Evolutionary conservation across 2,113 vertebrate genomes (phyloP), one percentile per base, ranked within the genome.

Genomic region (Hydrolagus affinis): DNA sequence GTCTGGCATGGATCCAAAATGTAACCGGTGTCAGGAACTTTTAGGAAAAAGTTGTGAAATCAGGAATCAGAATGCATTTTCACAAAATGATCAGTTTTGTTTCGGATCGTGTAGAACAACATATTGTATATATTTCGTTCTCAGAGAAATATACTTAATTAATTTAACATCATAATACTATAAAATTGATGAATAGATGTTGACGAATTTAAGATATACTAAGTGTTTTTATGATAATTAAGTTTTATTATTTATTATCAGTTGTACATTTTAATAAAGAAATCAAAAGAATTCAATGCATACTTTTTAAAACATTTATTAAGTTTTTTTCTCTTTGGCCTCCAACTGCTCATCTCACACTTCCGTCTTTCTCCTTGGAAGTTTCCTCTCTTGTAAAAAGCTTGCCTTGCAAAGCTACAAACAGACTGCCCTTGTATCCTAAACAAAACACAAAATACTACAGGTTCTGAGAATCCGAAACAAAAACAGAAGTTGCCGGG

Each of bases 1-100:
- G 89, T 76, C 85, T 89, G 56, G 66, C 75, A 2, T 93, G 92
- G 92, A 91, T 93, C 73, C 87, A 88, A 86, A 75, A 30, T 3
- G 62, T 91, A 86, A 91, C 87, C 0, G n/a, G 88, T 0, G n/a
- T 90, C 59, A 86, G 72, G 23, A 87, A 85, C 19, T 11, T 86
- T 66, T 86, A 64, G 44, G 70, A 59, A 73, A 60, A 60, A 10
- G 32, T 83, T 19, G 30, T 15, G 77, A 17, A 83, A 8, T 12
- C 8, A 66, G 60, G 21, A 66, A 4, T 2, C 66, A 25, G 66
- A 83, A 77, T 59, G 14, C 60, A 78, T 60, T 60, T 78, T 57
- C n/a, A 12, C 62, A 83, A 30, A 66, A n/a, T n/a, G n/a, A n/a
- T n/a, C n/a, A n/a, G 44, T 76, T 76, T 76, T 56, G 32, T 44